A percentile compares a stretch with the other conserved stretches of the same genome.
Conservation (phyloP, 2,797 vertebrate species). For the Syncerus caffer region DNA sequence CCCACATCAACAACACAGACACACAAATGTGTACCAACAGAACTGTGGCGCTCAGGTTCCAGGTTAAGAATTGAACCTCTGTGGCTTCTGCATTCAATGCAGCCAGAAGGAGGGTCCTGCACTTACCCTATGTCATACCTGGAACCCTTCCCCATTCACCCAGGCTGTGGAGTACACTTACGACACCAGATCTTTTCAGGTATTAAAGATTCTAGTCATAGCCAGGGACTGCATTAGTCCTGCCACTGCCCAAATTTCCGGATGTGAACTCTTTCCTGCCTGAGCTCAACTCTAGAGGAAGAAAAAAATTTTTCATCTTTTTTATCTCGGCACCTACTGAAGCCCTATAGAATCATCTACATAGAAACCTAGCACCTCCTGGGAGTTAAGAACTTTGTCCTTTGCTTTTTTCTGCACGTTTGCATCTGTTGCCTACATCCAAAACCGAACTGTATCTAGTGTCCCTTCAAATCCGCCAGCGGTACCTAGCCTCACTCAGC, state of each 20-base stretch:
- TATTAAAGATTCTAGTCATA: background rate
- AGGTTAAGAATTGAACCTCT: background rate
- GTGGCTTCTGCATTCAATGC: background rate
- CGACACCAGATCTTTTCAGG: background rate
- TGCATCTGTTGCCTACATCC: background rate
- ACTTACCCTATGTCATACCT: background rate
- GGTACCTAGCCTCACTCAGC: background rate
- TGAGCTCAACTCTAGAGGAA: background rate
- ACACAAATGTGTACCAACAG: background rate
- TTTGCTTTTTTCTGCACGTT: background rate
- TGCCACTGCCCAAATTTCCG: background rate
- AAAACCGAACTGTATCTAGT: background rate
- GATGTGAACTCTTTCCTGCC: background rate
- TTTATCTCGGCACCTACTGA: background rate
- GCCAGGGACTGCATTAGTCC: background rate
- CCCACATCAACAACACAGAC: background rate
- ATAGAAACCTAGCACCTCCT: background rate
- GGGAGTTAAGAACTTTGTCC: background rate
- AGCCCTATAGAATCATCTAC: background rate
- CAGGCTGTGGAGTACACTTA: background rate
- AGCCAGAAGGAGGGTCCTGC: background rate
- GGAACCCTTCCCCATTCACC: background rate
- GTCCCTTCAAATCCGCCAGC: background rate
- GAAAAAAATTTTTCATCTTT: background rate
- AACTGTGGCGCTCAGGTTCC: background rate